Evolutionary conservation across 2,797 vertebrate species (phyloP).

Genomic region (Gymnocypris eckloni): DNA sequence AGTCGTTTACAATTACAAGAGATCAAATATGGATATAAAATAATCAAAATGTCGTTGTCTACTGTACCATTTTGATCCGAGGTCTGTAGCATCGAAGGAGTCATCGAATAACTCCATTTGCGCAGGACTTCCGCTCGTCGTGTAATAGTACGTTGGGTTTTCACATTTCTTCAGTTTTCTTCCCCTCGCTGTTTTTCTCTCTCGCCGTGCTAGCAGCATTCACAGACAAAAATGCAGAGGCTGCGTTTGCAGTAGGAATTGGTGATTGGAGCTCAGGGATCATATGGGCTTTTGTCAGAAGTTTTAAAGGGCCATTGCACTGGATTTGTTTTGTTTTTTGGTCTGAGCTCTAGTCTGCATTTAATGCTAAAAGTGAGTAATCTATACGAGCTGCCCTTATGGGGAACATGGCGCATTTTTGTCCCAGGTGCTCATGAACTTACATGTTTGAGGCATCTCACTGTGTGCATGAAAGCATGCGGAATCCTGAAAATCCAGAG

Average conservation of each 20-base stretch:
- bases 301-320: constrained; percentile 87
- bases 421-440: constrained; percentile 12
- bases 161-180: constrained; percentile 79
- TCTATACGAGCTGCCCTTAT: background rate
- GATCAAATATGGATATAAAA: constrained; percentile 74
- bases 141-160: constrained; percentile 77
- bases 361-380: background rate
- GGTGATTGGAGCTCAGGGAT: constrained; percentile 90
- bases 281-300: constrained; percentile 88
- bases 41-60: constrained; percentile 64
- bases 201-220: constrained; percentile 79
- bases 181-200: constrained; percentile 60
- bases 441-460: background rate
- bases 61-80: constrained; percentile 92
- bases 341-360: background rate
- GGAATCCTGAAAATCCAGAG: background rate
- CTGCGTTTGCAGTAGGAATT: constrained; percentile 83
- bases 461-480: background rate
- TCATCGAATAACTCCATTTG: constrained; percentile 80
- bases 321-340: constrained; percentile 50
- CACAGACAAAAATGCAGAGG: constrained; percentile 83
- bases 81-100: constrained; percentile 85
- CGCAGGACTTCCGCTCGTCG: constrained; percentile 80
- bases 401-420: background rate
- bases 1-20: constrained; percentile 73